phyloP scores from a whole-genome alignment of 1,140 invertebrate genomes.

The Drosophila obscura region DNA sequence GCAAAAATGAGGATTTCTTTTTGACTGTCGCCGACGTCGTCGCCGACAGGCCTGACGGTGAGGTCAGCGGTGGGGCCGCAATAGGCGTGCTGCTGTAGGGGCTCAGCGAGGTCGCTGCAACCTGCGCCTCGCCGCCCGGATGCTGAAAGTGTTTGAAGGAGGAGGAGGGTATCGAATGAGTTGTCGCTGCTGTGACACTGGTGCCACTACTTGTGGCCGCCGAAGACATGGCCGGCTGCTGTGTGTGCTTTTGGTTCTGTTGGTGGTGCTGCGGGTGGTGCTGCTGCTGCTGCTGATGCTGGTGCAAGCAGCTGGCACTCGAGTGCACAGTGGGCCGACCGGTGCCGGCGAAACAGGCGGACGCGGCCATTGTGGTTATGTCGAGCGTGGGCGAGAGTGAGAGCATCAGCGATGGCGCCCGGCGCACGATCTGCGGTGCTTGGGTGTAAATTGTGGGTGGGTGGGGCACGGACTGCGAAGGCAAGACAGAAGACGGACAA shows the following conservation, averaged over 20 bases:
- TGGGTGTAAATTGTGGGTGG: constrained; percentile 68
- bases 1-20: constrained; percentile 74
- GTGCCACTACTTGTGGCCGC: not conserved
- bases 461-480: constrained; percentile 20
- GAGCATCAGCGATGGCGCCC: constrained; percentile 56
- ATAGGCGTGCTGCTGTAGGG: constrained; percentile 36
- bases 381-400: constrained; percentile 47
- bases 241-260: constrained; percentile 25
- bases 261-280: constrained; percentile 28
- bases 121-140: constrained; percentile 10
- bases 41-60: constrained; percentile 37
- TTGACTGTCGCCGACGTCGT: constrained; percentile 43
- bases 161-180: constrained; percentile 46
- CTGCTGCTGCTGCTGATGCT: constrained; percentile 26
- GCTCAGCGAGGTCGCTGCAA: constrained; percentile 28
- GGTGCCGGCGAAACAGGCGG: constrained; percentile 45
- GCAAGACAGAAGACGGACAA: not conserved
- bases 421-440: constrained; percentile 59
- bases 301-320: constrained; percentile 46
- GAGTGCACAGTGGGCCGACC: constrained; percentile 28
- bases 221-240: not conserved
- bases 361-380: constrained; percentile 41
- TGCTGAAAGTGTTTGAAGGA: constrained; percentile 51
- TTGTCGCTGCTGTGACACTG: constrained; percentile 16
- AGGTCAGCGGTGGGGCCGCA: constrained; percentile 22